Percentiles rank a stretch among this genome's conserved stretches.
These are phyloP conservation scores for Myopa testacea DNA, from an alignment of 2,888 invertebrate species.

Conservation along the genomic window DNA sequence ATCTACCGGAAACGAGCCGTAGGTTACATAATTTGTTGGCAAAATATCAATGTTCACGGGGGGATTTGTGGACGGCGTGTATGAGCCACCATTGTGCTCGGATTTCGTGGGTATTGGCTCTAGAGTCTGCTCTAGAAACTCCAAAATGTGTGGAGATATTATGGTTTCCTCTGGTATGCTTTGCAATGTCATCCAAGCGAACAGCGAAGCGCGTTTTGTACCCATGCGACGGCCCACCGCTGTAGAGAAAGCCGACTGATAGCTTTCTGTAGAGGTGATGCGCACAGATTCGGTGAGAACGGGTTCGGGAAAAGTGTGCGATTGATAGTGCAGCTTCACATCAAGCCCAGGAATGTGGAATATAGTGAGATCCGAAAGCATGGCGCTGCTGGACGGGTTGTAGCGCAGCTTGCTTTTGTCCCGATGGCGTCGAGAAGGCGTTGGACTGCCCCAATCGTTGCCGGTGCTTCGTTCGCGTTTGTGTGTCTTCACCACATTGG, in stretches of 20 bases:
- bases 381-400: slow-evolving; percentile 68
- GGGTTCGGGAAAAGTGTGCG: slow-evolving; percentile 76
- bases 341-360: slow-evolving; percentile 93
- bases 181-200: slow-evolving; percentile 96
- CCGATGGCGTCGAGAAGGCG: slow-evolving; percentile 66
- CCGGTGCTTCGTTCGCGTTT: slow-evolving; percentile 66
- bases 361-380: slow-evolving; percentile 82
- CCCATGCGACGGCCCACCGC: slow-evolving; percentile 71
- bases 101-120: slow-evolving; percentile 89
- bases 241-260: slow-evolving; percentile 48
- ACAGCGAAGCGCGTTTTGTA: slow-evolving; percentile 88
- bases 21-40: slow-evolving; percentile 83
- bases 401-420: slow-evolving; percentile 68
- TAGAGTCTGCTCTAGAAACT: slow-evolving; percentile 96
- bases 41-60: slow-evolving; percentile 71
- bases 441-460: slow-evolving; percentile 71
- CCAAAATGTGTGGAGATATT: slow-evolving; percentile 95
- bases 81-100: slow-evolving; percentile 59
- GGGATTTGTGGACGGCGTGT: slow-evolving; percentile 63
- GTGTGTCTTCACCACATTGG: slow-evolving; percentile 59
- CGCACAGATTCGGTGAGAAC: slow-evolving; percentile 60
- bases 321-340: slow-evolving; percentile 88
- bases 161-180: slow-evolving; percentile 98
- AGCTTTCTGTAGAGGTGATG: slow-evolving; percentile 58
- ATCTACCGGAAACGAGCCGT: slow-evolving; percentile 97